phyloP scores from a whole-genome alignment of 2,888 invertebrate genomes.

The Selenia dentaria region DNA sequence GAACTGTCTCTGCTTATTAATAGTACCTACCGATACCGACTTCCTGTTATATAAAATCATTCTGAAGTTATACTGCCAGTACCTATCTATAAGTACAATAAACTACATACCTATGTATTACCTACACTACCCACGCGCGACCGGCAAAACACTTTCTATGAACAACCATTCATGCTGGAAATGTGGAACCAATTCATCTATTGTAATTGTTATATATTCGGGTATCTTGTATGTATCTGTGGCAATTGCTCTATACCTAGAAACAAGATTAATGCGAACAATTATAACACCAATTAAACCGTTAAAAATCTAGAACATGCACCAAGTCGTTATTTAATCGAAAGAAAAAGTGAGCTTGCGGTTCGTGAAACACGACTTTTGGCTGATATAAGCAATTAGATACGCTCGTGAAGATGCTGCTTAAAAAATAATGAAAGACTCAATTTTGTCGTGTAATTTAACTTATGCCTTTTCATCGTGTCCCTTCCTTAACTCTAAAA shows the following conservation, averaged over 20 bases:
- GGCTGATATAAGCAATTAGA: conserved; percentile 40
- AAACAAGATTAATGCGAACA: not conserved
- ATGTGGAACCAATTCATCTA: not conserved
- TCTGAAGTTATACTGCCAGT: not conserved
- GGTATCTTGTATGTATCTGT: not conserved
- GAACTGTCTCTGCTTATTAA: conserved; percentile 8
- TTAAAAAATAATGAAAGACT: conserved; percentile 19
- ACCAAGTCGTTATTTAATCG: conserved; percentile 5
- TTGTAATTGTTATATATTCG: not conserved
- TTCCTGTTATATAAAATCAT: conserved; percentile 5
- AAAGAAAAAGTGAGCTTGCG: conserved; percentile 39
- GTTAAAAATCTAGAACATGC: conserved; percentile 1
- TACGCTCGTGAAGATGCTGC: conserved; percentile 44
- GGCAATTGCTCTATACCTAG: not conserved
- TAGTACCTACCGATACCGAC: conserved; percentile 1
- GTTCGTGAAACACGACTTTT: conserved; percentile 43
- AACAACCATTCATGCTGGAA: not conserved
- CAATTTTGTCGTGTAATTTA: too few species aligned
- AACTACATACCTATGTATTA: too few species aligned
- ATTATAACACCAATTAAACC: not conserved
- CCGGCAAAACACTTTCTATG: not conserved
- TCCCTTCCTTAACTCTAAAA: too few species aligned
- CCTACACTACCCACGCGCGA: not conserved
- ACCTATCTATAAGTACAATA: too few species aligned
- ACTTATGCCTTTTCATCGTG: too few species aligned